These are phyloP conservation scores for Siphamia tubifer DNA, from an alignment of 2,113 vertebrate genomes.

Conservation along the genomic window DNA sequence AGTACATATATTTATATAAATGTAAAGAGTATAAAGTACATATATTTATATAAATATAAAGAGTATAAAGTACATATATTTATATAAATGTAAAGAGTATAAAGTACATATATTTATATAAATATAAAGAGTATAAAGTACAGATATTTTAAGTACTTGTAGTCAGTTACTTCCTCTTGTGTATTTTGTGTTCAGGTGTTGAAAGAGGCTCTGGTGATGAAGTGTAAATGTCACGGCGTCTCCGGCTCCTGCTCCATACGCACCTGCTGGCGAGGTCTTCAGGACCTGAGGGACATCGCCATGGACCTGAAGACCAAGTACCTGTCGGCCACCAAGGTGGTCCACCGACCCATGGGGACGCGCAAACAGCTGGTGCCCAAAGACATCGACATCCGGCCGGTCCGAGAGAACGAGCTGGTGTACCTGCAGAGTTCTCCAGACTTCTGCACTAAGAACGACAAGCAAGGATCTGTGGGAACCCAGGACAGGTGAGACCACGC, in stretches of 20 bases:
- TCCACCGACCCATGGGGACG: constrained; percentile 93
- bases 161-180: no score
- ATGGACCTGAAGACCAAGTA: constrained; percentile 95
- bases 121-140: no score
- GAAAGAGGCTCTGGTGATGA: constrained; percentile 91
- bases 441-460: constrained; percentile 94
- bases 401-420: constrained; percentile 94
- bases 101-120: no score
- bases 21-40: no score
- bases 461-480: constrained; percentile 92
- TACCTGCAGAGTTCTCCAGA: constrained; percentile 96
- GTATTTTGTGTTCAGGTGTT: constrained; percentile 78
- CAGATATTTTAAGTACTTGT: no score
- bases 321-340: constrained; percentile 96
- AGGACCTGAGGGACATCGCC: constrained; percentile 91
- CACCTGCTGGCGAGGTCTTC: constrained; percentile 97
- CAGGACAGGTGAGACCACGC: constrained; percentile 88
- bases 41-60: no score
- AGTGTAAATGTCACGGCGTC: constrained; percentile 98
- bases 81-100: no score
- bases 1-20: no score
- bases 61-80: no score
- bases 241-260: constrained; percentile 98
- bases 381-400: constrained; percentile 95
- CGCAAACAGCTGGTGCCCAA: constrained; percentile 98